These are phyloP conservation scores for Laticauda laticaudata DNA, from an alignment of 2,113 vertebrate genomes.

Conservation along the genomic window DNA sequence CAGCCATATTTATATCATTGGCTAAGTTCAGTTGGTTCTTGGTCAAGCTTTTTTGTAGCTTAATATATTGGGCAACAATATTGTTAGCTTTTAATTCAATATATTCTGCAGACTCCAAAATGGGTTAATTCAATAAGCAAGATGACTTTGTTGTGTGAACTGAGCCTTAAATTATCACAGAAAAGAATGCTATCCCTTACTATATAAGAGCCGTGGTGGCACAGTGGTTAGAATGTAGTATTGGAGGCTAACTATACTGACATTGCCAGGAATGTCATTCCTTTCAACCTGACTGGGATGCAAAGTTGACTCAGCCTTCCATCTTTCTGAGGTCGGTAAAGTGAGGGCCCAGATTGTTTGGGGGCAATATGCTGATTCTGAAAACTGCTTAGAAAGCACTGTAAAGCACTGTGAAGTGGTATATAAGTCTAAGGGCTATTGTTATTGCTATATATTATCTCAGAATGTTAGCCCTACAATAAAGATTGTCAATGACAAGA, in stretches of 20 bases:
- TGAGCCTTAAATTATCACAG: not conserved
- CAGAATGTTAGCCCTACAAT: no score
- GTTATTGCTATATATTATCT: no score
- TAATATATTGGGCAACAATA: not conserved
- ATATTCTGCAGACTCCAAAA: not conserved
- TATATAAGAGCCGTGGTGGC: not conserved
- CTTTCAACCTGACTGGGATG: not conserved
- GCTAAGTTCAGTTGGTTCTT: not conserved
- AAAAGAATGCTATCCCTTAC: not conserved
- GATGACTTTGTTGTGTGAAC: not conserved
- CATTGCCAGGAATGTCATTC: not conserved
- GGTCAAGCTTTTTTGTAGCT: not conserved
- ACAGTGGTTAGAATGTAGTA: not conserved
- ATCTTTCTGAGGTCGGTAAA: not conserved
- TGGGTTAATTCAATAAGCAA: not conserved
- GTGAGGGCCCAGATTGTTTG: not conserved
- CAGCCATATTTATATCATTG: not conserved
- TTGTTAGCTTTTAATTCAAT: not conserved
- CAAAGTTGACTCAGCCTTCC: not conserved
- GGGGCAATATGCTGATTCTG: not conserved
- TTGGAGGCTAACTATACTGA: not conserved
- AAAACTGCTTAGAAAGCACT: not conserved
- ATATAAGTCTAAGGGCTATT: not conserved
- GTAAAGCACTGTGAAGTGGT: not conserved
- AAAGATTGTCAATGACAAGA: no score